Evolutionary conservation across 2,113 vertebrate species (phyloP).

Genomic region (Cyphomyrus discorhynchus): DNA sequence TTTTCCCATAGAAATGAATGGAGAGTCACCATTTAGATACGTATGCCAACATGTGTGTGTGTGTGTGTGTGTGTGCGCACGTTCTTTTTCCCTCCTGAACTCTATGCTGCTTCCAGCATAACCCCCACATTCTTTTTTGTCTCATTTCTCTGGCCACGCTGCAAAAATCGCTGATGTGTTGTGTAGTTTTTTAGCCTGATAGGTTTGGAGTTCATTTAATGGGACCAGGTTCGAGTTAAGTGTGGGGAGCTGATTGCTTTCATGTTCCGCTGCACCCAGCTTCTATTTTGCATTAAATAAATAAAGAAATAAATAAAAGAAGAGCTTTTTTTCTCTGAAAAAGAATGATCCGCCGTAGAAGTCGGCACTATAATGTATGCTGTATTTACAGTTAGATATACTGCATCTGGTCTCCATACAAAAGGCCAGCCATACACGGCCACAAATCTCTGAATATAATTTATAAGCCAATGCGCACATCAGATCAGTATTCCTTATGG

Average conservation of each 20-base stretch:
- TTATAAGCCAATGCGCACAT: slow-evolving; percentile 17
- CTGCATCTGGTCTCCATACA: slow-evolving; percentile 11
- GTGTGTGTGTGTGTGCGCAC: not conserved
- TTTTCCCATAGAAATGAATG: no score
- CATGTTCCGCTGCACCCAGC: slow-evolving; percentile 59
- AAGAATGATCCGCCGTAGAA: slow-evolving; percentile 28
- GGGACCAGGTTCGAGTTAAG: slow-evolving; percentile 65
- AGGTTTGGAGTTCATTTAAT: slow-evolving; percentile 57
- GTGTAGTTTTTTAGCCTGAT: slow-evolving; percentile 46
- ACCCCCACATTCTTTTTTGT: slow-evolving; percentile 13
- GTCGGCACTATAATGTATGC: slow-evolving; percentile 33
- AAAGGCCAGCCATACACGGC: slow-evolving; percentile 21
- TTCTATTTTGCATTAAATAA: slow-evolving; percentile 55
- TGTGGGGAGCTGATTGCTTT: slow-evolving; percentile 66
- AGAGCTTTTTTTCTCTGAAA: slow-evolving; percentile 25
- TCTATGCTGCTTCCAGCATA: slow-evolving; percentile 19
- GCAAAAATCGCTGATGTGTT: slow-evolving; percentile 57
- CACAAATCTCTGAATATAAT: slow-evolving; percentile 9
- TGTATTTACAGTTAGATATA: slow-evolving; percentile 27
- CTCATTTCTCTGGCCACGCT: slow-evolving; percentile 17
- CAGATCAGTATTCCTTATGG: slow-evolving; percentile 17
- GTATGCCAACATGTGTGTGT: not conserved
- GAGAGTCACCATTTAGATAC: no score
- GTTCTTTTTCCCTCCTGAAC: slow-evolving; percentile 31
- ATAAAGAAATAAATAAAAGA: slow-evolving; percentile 53